Evolutionary conservation across 2,888 invertebrate species (phyloP), one percentile per base, ranked within the genome.

Genomic region (Xanthorhoe designata): DNA sequence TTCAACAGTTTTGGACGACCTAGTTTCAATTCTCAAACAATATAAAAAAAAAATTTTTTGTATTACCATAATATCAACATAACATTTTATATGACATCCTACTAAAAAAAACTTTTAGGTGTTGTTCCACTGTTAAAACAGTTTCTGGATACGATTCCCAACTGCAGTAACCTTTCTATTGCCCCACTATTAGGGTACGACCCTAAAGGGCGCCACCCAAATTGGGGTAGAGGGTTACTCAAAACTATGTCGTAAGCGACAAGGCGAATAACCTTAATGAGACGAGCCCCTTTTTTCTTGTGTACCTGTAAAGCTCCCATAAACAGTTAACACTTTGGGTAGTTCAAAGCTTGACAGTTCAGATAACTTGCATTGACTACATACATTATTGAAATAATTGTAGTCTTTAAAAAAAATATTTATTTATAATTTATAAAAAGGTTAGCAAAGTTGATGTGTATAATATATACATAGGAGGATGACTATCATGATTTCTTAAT

Each of bases 241-340:
- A 63, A 76, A 73, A 72, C 73, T 71, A 74, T 71, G 57, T 56
- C 65, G 64, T 59, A 61, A 63, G 62, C 55, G 64, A 74, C 75
- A 73, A 72, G 64, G 57, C 58, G 66, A 76, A 78, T 78, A 72
- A 71, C 61, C 62, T 65, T 76, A 78, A 77, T 78, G 78, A 74
- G 70, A 71, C 66, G 66, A 59, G 62, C 70, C 75, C 63, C 73
- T 64, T 61, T 13, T 42, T 42, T 42, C 38, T 13, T 42, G 38
- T 42, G 38, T 42, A 42, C 38, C 38, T 42, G 13, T 42, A 13
- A 42, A 42, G 38, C 38, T 13, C 13, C 38, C 38, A 42, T 42
- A 42, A 15, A 19, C 35, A 51, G 35, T 38, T 51, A 38, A 32
- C 47, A 8, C 35, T 35, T 35, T 38, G 13, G 10, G 13, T 38